Evolutionary conservation across 2,888 invertebrate species (phyloP).

Genomic region (Tuberolachnus salignus): DNA sequence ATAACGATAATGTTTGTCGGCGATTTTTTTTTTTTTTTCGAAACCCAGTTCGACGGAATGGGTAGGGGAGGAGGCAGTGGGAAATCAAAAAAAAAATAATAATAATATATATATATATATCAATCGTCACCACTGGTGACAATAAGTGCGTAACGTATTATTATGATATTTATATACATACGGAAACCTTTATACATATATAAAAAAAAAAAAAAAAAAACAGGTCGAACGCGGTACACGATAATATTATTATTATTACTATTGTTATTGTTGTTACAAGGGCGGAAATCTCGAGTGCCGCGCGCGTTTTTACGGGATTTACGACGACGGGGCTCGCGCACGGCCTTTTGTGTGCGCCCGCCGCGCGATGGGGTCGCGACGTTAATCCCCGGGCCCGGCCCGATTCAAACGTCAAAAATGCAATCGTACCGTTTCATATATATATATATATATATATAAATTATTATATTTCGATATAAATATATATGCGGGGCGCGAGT

Average conservation of each 20-base stretch:
- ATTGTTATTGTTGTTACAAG: constrained; percentile 16
- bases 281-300: constrained; percentile 52
- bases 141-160: too few relatives aligned
- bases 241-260: constrained; percentile 1
- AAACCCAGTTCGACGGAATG: too few relatives aligned
- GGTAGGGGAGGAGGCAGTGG: not conserved
- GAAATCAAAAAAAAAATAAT: not conserved
- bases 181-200: not conserved
- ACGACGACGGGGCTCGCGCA: too few relatives aligned
- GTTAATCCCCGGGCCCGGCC: constrained; percentile 53
- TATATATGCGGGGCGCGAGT: not conserved
- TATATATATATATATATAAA: not conserved
- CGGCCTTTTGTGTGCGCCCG: constrained; percentile 27
- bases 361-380: constrained; percentile 6
- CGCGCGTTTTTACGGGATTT: constrained; percentile 44
- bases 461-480: not conserved
- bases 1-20: too few relatives aligned
- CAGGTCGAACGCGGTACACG: not conserved
- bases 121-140: too few relatives aligned
- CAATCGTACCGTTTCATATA: constrained; percentile 31
- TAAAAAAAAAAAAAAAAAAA: too few relatives aligned
- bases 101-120: too few relatives aligned
- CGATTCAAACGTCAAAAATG: constrained; percentile 48
- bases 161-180: too few relatives aligned
- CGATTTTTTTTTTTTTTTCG: too few relatives aligned